Percentiles rank a stretch among this genome's conserved stretches.
These are phyloP conservation scores for Gobio gobio DNA, from an alignment of 2,113 vertebrate species.

Conservation along the genomic window DNA sequence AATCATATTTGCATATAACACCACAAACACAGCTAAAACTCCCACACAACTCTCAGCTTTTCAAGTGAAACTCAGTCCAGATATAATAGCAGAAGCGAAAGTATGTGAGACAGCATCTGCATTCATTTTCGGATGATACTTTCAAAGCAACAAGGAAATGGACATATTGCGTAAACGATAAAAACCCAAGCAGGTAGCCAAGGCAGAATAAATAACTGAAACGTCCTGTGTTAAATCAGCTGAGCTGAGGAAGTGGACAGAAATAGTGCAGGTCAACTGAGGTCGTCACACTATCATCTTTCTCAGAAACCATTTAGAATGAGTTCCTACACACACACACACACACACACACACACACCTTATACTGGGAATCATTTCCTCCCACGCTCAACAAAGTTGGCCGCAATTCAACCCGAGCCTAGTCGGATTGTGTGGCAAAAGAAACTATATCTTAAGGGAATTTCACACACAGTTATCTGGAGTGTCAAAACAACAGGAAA, in stretches of 20 bases:
- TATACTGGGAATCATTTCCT: constrained; percentile 18
- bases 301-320: constrained; percentile 41
- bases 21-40: neutral
- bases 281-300: constrained; percentile 36
- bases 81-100: constrained; percentile 38
- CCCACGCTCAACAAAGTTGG: neutral
- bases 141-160: neutral
- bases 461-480: neutral
- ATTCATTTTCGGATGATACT: neutral
- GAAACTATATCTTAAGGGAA: neutral
- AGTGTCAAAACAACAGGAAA: constrained; percentile 3
- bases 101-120: neutral
- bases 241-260: constrained; percentile 24
- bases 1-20: neutral
- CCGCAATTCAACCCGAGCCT: neutral
- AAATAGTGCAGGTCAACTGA: constrained; percentile 43
- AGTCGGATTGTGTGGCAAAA: neutral
- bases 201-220: neutral
- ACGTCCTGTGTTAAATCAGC: constrained; percentile 33
- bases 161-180: neutral
- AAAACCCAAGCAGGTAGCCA: neutral
- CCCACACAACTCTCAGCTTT: neutral
- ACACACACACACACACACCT: constrained; percentile 19
- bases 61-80: neutral
- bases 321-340: constrained; percentile 29